Base-by-base conservation (phyloP, 30 jellyfish, hydroid and myxozoan genomes). In the Clytia hemisphaerica region DNA sequence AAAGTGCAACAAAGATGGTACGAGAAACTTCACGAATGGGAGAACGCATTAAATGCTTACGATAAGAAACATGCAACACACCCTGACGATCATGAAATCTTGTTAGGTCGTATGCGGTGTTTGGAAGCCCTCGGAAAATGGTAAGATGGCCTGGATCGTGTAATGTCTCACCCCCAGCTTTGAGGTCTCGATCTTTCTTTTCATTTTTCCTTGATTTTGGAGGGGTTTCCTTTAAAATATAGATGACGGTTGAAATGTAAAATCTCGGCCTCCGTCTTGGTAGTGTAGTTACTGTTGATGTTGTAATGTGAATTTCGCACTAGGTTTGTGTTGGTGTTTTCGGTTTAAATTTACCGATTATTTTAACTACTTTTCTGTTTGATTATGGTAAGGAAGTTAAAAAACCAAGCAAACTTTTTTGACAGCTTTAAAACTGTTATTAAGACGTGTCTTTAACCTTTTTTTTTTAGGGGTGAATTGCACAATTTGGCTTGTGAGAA, bases 11-110 rank as follows among this genome's bases (percentile, higher is more conserved):
- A 92, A 45, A 47, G 95, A 2, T 92, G 99, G 99, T 92, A 72
- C 64, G 99, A 92, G 46, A 83, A 92, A 74, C 89, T 92, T 48
- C 99, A 92, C 49, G 99, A 92, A 35, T 92, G 94, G 94, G 99
- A 92, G 74, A 82, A 83, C 46, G 99, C 99, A 4, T 51, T 92
- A 27, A 42, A 59, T n/a, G 96, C 94, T 0, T 92, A 92, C 63
- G 99, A 92, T 49, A 77, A 29, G 37, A 83, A 92, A 51, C 83
- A 71, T 38, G 83, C 77, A 54, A 84, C 72, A 44, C 88, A 83
- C 27, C 95, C 99, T n/a, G 66, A 83, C 50, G 94, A 92, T 58
- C 77, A 79, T 31, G 94, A 76, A 40, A 65, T 92, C 0, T 67
- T 82, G 40, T 71, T 82, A 2, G 95, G 95, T 9, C 73, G 95